These are phyloP conservation scores for Brachymystax lenok DNA, from an alignment of 2,797 vertebrate genomes.

Conservation along the genomic window DNA sequence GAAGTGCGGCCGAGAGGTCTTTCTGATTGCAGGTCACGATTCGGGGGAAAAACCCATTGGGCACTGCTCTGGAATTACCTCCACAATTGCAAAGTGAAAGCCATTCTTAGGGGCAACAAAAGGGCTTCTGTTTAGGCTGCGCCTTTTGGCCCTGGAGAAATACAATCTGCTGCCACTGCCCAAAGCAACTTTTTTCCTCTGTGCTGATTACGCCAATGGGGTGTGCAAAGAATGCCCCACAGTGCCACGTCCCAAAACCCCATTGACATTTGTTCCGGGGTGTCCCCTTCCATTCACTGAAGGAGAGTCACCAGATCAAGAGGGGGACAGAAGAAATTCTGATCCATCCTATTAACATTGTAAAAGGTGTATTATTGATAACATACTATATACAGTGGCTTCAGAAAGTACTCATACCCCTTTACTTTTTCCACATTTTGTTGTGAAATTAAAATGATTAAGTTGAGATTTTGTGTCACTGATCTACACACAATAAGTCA, in stretches of 20 bases:
- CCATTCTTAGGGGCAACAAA: conserved; percentile 71
- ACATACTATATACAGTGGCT: too few relatives aligned
- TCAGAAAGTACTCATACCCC: too few relatives aligned
- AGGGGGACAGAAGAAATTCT: neutral
- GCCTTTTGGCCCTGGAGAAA: conserved; percentile 73
- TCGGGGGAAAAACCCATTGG: conserved; percentile 36
- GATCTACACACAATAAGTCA: too few relatives aligned
- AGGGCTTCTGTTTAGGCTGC: conserved; percentile 71
- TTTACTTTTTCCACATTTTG: too few relatives aligned
- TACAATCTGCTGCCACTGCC: conserved; percentile 66
- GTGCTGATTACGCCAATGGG: conserved; percentile 67
- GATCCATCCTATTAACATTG: neutral
- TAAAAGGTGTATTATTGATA: too few relatives aligned
- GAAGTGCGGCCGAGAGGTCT: conserved; percentile 45
- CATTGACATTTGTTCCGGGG: conserved; percentile 50
- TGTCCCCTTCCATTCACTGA: conserved; percentile 30
- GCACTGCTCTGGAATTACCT: conserved; percentile 65
- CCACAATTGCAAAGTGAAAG: conserved; percentile 71
- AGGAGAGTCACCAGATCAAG: neutral
- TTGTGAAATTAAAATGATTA: too few relatives aligned
- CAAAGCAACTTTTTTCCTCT: conserved; percentile 64
- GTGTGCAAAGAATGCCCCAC: conserved; percentile 44
- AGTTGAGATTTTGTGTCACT: too few relatives aligned
- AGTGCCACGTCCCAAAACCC: conserved; percentile 48
- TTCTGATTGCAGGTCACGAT: conserved; percentile 63